These are phyloP conservation scores for Isoperla grammatica DNA, from an alignment of 2,888 invertebrate species.

Conservation along the genomic window DNA sequence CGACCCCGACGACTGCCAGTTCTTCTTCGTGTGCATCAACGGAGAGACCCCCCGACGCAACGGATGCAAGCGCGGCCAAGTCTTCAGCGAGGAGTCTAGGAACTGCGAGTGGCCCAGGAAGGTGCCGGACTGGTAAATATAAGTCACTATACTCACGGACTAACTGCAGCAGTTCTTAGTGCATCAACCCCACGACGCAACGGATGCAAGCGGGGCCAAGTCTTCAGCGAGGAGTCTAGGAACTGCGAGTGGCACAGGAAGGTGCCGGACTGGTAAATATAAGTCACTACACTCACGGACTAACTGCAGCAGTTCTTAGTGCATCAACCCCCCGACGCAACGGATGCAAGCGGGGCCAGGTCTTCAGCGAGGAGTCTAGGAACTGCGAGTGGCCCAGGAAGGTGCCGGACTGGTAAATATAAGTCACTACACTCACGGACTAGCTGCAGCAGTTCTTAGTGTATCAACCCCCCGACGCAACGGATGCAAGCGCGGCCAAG, in stretches of 20 bases:
- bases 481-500: conserved; percentile 84
- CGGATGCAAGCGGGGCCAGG: conserved; percentile 84
- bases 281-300: no score
- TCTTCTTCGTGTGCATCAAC: conserved; percentile 88
- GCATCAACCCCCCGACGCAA: conserved; percentile 74
- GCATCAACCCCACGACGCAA: conserved; percentile 74
- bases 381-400: conserved; percentile 82
- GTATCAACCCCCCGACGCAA: conserved; percentile 81
- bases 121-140: conserved; percentile 78
- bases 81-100: conserved; percentile 73
- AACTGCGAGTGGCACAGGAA: conserved; percentile 82
- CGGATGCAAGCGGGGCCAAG: conserved; percentile 84
- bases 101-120: conserved; percentile 82
- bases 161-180: no score
- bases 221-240: conserved; percentile 73
- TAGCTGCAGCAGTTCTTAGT: no score
- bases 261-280: conserved; percentile 87
- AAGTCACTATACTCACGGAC: no score
- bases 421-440: no score
- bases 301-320: no score
- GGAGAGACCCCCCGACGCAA: conserved; percentile 77
- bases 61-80: conserved; percentile 84
- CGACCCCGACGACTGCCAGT: conserved; percentile 85
- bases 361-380: conserved; percentile 73
- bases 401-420: conserved; percentile 87